A percentile compares a stretch with the other conserved stretches of the same genome.
phyloP scores from a whole-genome alignment of 2,797 vertebrate species.

The Sebastes nivosus region DNA sequence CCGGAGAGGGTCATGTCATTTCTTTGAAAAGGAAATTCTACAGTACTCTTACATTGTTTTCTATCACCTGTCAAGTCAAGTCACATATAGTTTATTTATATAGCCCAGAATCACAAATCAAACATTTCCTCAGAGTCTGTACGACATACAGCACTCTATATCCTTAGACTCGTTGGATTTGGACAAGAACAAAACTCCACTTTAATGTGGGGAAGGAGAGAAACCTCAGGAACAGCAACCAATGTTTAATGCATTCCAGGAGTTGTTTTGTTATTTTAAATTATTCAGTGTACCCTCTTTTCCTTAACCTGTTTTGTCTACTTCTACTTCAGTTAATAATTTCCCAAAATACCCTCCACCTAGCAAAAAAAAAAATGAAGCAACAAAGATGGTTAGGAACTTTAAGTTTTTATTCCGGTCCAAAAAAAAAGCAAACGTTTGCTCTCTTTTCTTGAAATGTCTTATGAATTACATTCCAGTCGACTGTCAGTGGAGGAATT shows the following conservation, averaged over 20 bases:
- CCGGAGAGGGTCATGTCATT: neutral
- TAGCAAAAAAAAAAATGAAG: neutral
- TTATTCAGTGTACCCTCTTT: slow-evolving; percentile 15
- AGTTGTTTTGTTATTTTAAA: slow-evolving; percentile 24
- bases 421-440: slow-evolving; percentile 1
- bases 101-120: neutral
- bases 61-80: neutral
- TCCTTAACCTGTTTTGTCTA: slow-evolving; percentile 27
- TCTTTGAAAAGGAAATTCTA: neutral
- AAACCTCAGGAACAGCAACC: neutral
- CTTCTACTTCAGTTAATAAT: slow-evolving; percentile 36
- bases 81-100: neutral
- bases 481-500: slow-evolving; percentile 24
- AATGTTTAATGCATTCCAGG: neutral
- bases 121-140: neutral
- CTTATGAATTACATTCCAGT: slow-evolving; percentile 13
- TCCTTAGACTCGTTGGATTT: neutral
- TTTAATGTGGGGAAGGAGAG: neutral
- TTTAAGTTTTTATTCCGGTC: neutral
- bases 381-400: neutral
- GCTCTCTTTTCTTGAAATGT: slow-evolving; percentile 11
- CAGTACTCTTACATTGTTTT: neutral
- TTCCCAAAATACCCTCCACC: slow-evolving; percentile 35
- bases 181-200: neutral
- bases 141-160: neutral